Evolutionary conservation across 2,113 vertebrate species (phyloP).

Genomic region (Daubentonia madagascariensis): DNA sequence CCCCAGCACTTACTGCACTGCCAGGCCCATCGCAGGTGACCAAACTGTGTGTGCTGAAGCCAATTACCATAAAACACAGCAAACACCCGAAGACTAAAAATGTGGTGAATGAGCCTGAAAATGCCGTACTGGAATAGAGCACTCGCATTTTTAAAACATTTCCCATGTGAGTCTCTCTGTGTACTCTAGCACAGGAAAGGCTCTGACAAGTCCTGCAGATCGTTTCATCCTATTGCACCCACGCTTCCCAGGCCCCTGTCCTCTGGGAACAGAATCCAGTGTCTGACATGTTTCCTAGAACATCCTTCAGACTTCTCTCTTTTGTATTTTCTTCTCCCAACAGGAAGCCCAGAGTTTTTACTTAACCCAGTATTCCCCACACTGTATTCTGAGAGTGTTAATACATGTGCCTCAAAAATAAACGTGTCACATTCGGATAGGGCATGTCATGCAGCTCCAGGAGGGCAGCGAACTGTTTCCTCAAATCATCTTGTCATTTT

Average conservation of each 20-base stretch:
- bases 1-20: not conserved
- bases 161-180: not conserved
- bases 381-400: not conserved
- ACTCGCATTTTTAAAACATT: not conserved
- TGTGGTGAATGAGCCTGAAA: fast-evolving
- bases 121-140: too few species aligned
- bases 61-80: not conserved
- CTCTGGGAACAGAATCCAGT: not conserved
- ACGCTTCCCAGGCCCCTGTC: not conserved
- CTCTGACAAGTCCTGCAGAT: not conserved
- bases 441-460: too few species aligned
- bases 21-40: not conserved
- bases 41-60: not conserved
- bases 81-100: not conserved
- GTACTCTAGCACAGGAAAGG: not conserved
- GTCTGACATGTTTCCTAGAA: too few species aligned
- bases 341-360: not conserved
- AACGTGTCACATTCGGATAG: too few species aligned
- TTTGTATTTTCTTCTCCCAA: not conserved
- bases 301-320: not conserved
- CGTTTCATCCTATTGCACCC: too few species aligned
- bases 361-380: not conserved
- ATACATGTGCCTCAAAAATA: not conserved
- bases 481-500: not conserved
- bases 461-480: not conserved